These are phyloP conservation scores for Pseudomyrmex concolor DNA, from an alignment of 1,140 invertebrate species.

Conservation along the genomic window DNA sequence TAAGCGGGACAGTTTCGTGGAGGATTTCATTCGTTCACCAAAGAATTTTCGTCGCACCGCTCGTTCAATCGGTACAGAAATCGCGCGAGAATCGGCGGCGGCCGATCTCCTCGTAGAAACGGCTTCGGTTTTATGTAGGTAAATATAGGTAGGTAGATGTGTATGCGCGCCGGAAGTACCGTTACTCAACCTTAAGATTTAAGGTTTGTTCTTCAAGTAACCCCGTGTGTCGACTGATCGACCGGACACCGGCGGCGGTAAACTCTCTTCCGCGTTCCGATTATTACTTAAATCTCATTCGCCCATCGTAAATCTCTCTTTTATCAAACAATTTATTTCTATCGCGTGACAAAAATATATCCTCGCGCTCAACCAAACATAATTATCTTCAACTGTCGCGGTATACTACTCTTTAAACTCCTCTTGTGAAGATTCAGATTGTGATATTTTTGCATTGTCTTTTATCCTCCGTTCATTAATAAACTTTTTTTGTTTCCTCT, in stretches of 20 bases:
- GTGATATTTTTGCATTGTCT: background rate
- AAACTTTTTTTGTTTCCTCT: background rate
- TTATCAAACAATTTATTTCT: background rate
- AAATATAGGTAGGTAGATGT: slow-evolving; percentile 55
- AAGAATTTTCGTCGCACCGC: slow-evolving; percentile 64
- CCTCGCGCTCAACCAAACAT: no score
- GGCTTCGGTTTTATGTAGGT: slow-evolving; percentile 33
- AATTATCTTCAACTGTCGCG: no score
- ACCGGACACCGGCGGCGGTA: background rate
- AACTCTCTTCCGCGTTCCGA: slow-evolving; percentile 40
- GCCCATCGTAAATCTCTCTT: background rate
- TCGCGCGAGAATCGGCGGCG: slow-evolving; percentile 70
- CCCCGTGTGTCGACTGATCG: slow-evolving; percentile 30
- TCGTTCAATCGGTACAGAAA: slow-evolving; percentile 64
- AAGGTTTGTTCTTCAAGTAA: slow-evolving; percentile 70
- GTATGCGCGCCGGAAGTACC: slow-evolving; percentile 72
- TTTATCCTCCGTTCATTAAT: background rate
- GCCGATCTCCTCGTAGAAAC: slow-evolving; percentile 62
- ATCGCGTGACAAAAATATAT: background rate
- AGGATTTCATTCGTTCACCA: background rate
- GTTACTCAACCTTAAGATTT: slow-evolving; percentile 82
- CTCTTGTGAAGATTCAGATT: no score
- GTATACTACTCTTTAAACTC: no score
- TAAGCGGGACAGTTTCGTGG: slow-evolving; percentile 8
- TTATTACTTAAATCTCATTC: background rate